Evolutionary conservation across 2,113 vertebrate species (phyloP).

Genomic region (Dendropsophus ebraccatus): DNA sequence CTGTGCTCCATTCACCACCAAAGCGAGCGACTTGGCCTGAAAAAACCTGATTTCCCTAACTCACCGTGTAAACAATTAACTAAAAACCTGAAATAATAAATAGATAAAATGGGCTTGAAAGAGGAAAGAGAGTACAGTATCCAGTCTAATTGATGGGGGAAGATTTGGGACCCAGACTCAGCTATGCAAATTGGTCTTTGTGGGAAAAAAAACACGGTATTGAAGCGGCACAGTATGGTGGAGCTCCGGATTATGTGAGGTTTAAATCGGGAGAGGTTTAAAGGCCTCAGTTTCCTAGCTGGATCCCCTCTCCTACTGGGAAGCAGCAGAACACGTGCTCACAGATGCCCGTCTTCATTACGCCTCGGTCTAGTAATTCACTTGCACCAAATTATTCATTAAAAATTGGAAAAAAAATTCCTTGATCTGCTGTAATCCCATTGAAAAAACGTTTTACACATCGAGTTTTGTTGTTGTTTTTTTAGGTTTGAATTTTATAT

Average conservation of each 20-base stretch:
- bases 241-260: neutral
- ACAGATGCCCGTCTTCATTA: slow-evolving; percentile 59
- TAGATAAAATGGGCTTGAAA: neutral
- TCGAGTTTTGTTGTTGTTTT: neutral
- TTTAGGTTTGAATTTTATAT: neutral
- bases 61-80: slow-evolving; percentile 32
- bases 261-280: slow-evolving; percentile 3
- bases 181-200: slow-evolving; percentile 32
- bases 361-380: slow-evolving; percentile 33
- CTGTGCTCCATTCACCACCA: slow-evolving; percentile 28
- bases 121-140: neutral
- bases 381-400: neutral
- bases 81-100: slow-evolving; percentile 35
- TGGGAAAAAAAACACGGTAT: slow-evolving; percentile 20
- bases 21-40: neutral
- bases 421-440: neutral
- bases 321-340: neutral
- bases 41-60: neutral
- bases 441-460: neutral
- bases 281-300: slow-evolving; percentile 5
- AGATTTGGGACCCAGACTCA: neutral
- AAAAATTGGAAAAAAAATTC: neutral
- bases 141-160: neutral
- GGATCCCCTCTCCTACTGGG: slow-evolving; percentile 32
- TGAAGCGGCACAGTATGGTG: slow-evolving; percentile 37